Percentiles rank a stretch among this genome's conserved stretches.
phyloP scores from a whole-genome alignment of 2,113 vertebrate species.

The Oncorhynchus kisutch region DNA sequence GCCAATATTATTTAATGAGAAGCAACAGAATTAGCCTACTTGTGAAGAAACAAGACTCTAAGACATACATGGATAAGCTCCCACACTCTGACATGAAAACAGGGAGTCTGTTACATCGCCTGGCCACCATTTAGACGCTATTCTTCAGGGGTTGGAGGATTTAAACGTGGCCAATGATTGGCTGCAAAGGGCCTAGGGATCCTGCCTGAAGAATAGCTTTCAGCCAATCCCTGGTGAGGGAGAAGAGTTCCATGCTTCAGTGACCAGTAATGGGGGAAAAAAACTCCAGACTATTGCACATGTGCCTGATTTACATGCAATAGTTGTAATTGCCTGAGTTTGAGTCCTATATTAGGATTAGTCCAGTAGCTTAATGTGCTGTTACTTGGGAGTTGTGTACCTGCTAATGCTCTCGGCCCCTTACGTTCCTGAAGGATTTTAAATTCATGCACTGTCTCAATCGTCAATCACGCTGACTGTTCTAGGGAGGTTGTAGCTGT shows the following conservation, averaged over 20 bases:
- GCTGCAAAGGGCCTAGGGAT: conserved; percentile 39
- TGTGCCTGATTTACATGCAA: conserved; percentile 64
- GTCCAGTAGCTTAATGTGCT: too few species aligned
- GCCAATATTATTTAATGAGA: conserved; percentile 26
- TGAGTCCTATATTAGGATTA: conserved; percentile 27
- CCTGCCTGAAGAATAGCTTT: conserved; percentile 23
- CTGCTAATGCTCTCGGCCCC: conserved; percentile 53
- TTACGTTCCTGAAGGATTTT: conserved; percentile 57
- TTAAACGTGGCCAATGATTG: conserved; percentile 54
- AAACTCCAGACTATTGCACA: conserved; percentile 33
- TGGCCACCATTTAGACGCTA: conserved; percentile 12
- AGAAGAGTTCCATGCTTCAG: conserved; percentile 42
- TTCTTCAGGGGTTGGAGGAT: conserved; percentile 39
- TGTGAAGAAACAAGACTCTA: conserved; percentile 39
- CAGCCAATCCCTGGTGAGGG: conserved; percentile 43
- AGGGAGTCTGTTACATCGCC: conserved; percentile 29
- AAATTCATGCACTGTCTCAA: conserved; percentile 66
- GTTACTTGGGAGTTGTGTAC: conserved; percentile 61
- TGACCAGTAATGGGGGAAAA: conserved; percentile 33
- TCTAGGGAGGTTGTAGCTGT: conserved; percentile 47
- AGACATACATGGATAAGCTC: conserved; percentile 52
- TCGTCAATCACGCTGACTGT: conserved; percentile 70
- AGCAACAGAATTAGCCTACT: conserved; percentile 35
- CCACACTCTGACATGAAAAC: conserved; percentile 46
- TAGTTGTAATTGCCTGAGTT: conserved; percentile 70